Base-by-base conservation (phyloP, 2,888 invertebrate species). In the Rotaria magnacalcarata region DNA sequence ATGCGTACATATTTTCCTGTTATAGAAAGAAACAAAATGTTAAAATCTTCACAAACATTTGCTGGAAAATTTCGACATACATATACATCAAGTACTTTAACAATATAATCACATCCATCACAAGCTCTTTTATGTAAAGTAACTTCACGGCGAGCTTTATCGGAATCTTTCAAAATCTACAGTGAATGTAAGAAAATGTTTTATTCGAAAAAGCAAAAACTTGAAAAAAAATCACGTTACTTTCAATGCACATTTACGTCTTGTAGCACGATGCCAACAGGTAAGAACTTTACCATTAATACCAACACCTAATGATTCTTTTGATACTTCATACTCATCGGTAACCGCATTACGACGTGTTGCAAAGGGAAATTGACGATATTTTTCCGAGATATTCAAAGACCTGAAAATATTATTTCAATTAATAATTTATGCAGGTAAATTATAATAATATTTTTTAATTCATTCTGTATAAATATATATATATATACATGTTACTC, bases 71-170 rank as follows among this genome's bases (percentile, higher is more conserved):
- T 67, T n/a, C n/a, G 16, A 67, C 67, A 67, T 67, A 67, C 67
- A 91, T 96, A 99, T 50, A 98, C 96, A 92, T 98, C 97, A 88
- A 94, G 93, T 74, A 95, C 94, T 91, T 95, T 94, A 14, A 99
- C 99, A 89, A 99, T 96, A 90, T 98, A 95, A 88, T 94, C 93
- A 90, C 96, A 97, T 24, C 94, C 94, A 21, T 85, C 85, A 85
- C 86, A 85, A 24, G 86, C 86, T 58, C 75, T 56, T 85, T 85
- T 85, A 41, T 86, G 86, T n/a, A 86, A 60, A 19, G 75, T 75
- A 52, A 86, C 85, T 56, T 86, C 86, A 21, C 86, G 85, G 75
- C 84, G 85, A 16, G 86, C 86, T 52, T 86, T 86, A 58, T 74
- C 80, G 16, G 86, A 84, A 56, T 86, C 86, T n/a, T 74, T 85